A percentile compares a stretch with the other conserved stretches of the same genome.
Evolutionary conservation across 2,888 invertebrate genomes (phyloP).

Genomic region (Ferrisia virgata): DNA sequence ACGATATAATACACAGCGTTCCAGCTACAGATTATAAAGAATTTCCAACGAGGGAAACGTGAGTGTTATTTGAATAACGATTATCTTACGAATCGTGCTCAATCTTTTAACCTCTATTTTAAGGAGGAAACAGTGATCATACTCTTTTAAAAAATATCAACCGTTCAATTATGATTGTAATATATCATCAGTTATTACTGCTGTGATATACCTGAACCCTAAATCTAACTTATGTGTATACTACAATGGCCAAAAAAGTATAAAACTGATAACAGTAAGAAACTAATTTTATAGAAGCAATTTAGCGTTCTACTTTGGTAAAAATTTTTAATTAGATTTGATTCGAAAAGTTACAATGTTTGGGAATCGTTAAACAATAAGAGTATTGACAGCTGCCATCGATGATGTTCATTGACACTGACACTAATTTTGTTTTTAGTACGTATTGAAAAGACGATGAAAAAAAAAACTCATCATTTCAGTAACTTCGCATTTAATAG

Average conservation of each 20-base stretch:
- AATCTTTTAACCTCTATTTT: neutral
- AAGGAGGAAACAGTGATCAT: neutral
- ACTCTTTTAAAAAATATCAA: neutral
- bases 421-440: neutral
- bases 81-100: neutral
- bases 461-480: neutral
- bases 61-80: neutral
- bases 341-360: neutral
- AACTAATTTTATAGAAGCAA: neutral
- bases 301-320: neutral
- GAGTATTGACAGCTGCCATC: neutral
- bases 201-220: too few species aligned
- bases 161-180: too few species aligned
- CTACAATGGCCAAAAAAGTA: too few species aligned
- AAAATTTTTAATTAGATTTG: neutral
- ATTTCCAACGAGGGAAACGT: too few species aligned
- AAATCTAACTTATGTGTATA: too few species aligned
- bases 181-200: too few species aligned
- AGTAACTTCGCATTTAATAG: neutral
- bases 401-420: neutral
- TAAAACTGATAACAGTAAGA: neutral
- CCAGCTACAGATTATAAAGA: neutral
- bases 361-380: neutral
- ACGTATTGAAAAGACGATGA: neutral
- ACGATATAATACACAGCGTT: too few species aligned